Evolutionary conservation across 2,888 invertebrate species (phyloP).

Genomic region (Drosophila nigritarsus): DNA sequence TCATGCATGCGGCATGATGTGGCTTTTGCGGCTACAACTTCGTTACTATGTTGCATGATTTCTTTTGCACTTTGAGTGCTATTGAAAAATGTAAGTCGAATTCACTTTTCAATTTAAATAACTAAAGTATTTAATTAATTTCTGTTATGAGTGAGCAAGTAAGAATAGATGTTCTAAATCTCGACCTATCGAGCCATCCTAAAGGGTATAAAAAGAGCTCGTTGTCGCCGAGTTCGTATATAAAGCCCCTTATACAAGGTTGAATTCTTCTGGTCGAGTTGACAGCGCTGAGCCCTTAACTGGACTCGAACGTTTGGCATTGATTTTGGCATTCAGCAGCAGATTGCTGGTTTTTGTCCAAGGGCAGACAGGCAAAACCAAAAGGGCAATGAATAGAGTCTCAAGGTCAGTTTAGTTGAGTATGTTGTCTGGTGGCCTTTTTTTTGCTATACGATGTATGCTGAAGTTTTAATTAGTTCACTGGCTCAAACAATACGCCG

Average conservation of each 20-base stretch:
- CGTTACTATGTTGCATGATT: constrained; percentile 19
- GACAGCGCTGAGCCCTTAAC: constrained; percentile 19
- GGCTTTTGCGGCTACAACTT: constrained; percentile 39
- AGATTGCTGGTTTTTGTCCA: constrained; percentile 11
- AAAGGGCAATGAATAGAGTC: constrained; percentile 9
- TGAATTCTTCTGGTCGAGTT: not conserved
- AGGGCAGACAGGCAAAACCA: constrained; percentile 40
- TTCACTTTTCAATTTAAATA: not conserved
- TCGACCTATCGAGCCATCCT: not conserved
- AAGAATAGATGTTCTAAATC: not conserved
- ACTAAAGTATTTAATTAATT: not conserved
- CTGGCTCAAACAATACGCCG: constrained; percentile 72
- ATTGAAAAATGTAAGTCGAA: not conserved
- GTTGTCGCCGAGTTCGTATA: not conserved
- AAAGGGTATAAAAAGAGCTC: not conserved
- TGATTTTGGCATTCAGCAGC: constrained; percentile 42
- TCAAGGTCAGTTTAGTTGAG: constrained; percentile 41
- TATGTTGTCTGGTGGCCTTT: constrained; percentile 39
- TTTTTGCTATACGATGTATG: constrained; percentile 41
- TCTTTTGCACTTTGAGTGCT: not conserved
- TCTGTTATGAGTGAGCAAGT: not conserved
- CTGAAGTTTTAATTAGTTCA: constrained; percentile 79
- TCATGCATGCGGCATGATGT: constrained; percentile 18
- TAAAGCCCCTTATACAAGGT: not conserved
- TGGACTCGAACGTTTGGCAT: constrained; percentile 34